Evolutionary conservation across 2,888 invertebrate genomes (phyloP), one percentile per base, ranked within the genome.

Genomic region (Cephus rjabovi): DNA sequence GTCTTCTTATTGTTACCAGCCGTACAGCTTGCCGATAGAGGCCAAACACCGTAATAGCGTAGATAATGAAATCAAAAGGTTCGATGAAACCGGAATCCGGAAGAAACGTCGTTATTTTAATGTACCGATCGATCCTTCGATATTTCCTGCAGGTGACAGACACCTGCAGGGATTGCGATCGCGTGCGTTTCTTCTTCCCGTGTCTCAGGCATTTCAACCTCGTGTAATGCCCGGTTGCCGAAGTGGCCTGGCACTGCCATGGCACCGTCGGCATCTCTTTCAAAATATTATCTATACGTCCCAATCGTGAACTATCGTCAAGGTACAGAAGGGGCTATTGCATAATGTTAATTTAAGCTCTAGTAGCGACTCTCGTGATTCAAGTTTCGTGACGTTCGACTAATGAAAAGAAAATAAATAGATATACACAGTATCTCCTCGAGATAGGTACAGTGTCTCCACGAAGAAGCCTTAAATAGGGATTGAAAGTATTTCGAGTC

Each of bases 171-270:
- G 56, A 56, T 56, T 56, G 23, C 23, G 56, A 56, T 56, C 56
- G 56, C 56, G 56, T 56, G 56, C 56, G 56, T 15, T 6, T 6
- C 56, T 56, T 23, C 56, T 23, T 56, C 23, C 23, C 23, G 23
- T 56, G 23, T 6, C 23, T 23, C 56, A 56, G 56, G 23, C 23
- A 56, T 56, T 56, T 23, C 23, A 23, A 56, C 56, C 23, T 56
- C 23, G 56, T 56, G 56, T 56, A 56, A 23, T 56, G 9, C 56
- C 56, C 56, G 9, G 23, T 56, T 23, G 23, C 23, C 15, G 23
- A 56, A 56, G 56, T 56, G 56, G 56, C 75, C 33, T 68, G 40
- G 75, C 40, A 31, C 40, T n/a, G 75, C 33, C 75, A 34, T 40
- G 75, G 68, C 30, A n/a, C 75, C 56, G 56, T 23, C 23, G 33